phyloP scores from a whole-genome alignment of 2,113 vertebrate genomes.

The Empidonax alnorum region DNA sequence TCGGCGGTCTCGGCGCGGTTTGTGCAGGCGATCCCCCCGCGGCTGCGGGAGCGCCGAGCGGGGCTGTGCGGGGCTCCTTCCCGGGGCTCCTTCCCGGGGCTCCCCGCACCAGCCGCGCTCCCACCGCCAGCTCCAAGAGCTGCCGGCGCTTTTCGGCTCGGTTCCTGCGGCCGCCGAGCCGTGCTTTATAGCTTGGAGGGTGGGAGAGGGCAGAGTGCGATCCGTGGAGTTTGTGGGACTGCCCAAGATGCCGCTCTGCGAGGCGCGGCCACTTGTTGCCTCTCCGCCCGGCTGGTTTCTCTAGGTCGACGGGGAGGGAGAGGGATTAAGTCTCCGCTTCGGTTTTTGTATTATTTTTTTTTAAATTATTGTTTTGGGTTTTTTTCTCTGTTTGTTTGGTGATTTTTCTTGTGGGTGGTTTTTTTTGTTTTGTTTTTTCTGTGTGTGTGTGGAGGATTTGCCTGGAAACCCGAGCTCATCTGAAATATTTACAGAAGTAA shows the following conservation, averaged over 20 bases:
- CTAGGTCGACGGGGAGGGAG: background rate
- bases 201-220: fast-evolving
- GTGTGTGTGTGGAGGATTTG: background rate
- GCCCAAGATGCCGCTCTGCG: background rate
- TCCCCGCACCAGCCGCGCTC: background rate
- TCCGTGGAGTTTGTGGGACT: fast-evolving
- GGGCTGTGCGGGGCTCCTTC: background rate
- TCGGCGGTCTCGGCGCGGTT: conserved; percentile 45
- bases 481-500: conserved; percentile 36
- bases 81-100: background rate
- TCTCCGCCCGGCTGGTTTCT: background rate
- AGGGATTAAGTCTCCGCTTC: background rate
- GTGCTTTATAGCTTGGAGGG: background rate
- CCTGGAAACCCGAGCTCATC: background rate
- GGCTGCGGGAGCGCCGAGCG: background rate
- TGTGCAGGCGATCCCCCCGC: background rate
- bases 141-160: background rate
- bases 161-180: fast-evolving
- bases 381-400: background rate
- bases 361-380: background rate
- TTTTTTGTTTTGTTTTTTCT: too few species aligned
- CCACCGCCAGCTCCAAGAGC: too few species aligned
- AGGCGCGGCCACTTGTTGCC: conserved; percentile 48
- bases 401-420: too few species aligned
- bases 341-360: background rate